Conservation (phyloP, 2,797 vertebrate species). For the Acropternis orthonyx region DNA sequence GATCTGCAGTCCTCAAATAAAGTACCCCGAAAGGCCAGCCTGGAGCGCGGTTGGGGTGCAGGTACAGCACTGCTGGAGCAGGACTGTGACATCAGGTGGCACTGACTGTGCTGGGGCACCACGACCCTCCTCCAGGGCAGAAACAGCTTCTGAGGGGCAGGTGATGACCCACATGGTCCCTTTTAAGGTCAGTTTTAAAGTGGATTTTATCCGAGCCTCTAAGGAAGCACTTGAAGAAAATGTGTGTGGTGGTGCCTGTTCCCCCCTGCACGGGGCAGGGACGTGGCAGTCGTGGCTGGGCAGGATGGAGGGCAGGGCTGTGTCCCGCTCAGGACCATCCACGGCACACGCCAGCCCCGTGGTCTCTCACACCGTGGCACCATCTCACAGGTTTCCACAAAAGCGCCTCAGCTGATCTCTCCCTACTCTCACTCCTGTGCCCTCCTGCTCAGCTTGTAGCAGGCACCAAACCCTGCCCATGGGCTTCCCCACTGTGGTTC, state of each 20-base stretch:
- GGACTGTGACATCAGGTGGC: accelerated
- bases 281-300: accelerated
- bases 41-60: accelerated
- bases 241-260: accelerated
- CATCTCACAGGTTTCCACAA: accelerated
- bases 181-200: neutral
- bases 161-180: neutral
- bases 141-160: neutral
- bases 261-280: accelerated
- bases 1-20: neutral
- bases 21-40: accelerated
- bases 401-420: neutral
- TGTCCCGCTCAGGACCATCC: accelerated
- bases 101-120: accelerated
- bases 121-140: accelerated
- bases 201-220: neutral
- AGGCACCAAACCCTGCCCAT: accelerated
- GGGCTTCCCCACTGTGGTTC: neutral
- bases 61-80: neutral
- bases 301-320: accelerated
- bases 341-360: accelerated
- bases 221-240: neutral
- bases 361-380: accelerated
- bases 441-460: neutral
- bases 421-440: accelerated